Conservation (phyloP, 1,140 invertebrate species). For the Halictus rubicundus region DNA sequence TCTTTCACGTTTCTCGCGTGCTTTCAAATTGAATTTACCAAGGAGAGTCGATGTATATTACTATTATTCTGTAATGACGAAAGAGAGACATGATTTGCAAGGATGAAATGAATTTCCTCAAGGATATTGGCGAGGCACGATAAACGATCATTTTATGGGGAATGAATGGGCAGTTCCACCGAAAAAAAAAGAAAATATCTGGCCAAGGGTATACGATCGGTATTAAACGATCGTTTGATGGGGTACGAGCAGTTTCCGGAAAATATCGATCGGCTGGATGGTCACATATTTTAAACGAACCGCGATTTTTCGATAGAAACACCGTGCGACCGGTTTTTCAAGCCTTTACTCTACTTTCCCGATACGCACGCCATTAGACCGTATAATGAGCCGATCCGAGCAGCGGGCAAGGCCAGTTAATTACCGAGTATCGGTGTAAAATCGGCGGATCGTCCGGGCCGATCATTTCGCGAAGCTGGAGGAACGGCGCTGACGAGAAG, state of each 20-base stretch:
- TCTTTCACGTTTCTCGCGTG: too few species aligned
- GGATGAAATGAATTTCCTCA: background rate
- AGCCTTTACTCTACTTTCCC: background rate
- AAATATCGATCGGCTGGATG: slow-evolving; percentile 2
- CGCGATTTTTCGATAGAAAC: slow-evolving; percentile 4
- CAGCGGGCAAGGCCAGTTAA: slow-evolving; percentile 34
- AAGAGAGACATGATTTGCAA: background rate
- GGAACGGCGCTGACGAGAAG: background rate
- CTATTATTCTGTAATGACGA: background rate
- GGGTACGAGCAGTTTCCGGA: background rate
- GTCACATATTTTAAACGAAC: background rate
- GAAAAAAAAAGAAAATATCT: too few species aligned
- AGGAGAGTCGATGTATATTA: too few species aligned
- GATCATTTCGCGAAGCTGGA: slow-evolving; percentile 43
- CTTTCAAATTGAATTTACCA: too few species aligned
- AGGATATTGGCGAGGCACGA: background rate
- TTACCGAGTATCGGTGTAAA: slow-evolving; percentile 53
- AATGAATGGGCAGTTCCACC: too few species aligned
- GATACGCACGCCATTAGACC: background rate
- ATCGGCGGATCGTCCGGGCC: slow-evolving; percentile 21
- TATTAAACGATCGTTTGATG: slow-evolving; percentile 6
- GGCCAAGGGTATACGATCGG: background rate
- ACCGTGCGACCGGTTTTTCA: slow-evolving; percentile 9
- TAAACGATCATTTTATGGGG: background rate
- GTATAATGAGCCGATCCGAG: slow-evolving; percentile 21